Percentiles rank a stretch among this genome's conserved stretches.
Conservation (phyloP, 1,140 invertebrate genomes). For the Physella acuta region DNA sequence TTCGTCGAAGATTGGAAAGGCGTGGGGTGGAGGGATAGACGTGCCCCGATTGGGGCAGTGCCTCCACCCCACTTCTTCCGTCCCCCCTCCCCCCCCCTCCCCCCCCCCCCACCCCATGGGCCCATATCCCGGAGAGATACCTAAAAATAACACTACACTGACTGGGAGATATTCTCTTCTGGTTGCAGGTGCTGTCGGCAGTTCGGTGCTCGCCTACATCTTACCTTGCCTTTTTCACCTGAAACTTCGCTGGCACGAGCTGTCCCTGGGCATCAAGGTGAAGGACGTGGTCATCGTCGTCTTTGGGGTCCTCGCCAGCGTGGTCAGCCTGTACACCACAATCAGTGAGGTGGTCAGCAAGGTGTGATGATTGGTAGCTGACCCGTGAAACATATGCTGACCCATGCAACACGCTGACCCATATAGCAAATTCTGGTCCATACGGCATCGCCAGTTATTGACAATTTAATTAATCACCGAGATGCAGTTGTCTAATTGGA, state of each 20-base stretch:
- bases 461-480: too few species aligned
- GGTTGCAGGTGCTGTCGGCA: constrained; percentile 54
- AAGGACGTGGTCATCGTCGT: constrained; percentile 49
- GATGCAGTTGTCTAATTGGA: too few species aligned
- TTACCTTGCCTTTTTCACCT: constrained; percentile 53
- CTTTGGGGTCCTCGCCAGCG: constrained; percentile 40
- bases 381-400: too few species aligned
- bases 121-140: neutral
- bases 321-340: constrained; percentile 38
- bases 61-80: neutral
- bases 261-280: constrained; percentile 31
- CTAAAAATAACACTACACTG: neutral
- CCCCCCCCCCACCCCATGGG: too few species aligned
- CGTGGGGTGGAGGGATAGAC: too few species aligned
- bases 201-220: constrained; percentile 50
- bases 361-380: neutral
- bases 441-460: too few species aligned
- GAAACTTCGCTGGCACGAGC: constrained; percentile 35
- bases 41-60: too few species aligned
- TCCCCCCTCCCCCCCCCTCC: neutral
- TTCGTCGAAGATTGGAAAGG: too few species aligned
- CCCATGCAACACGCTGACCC: too few species aligned
- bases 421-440: too few species aligned
- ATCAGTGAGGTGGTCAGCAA: constrained; percentile 6
- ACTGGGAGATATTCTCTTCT: neutral